Percentiles rank a stretch among this genome's conserved stretches.
These are phyloP conservation scores for Eurystomus glaucurus DNA, from an alignment of 2,797 vertebrate species.

Conservation along the genomic window DNA sequence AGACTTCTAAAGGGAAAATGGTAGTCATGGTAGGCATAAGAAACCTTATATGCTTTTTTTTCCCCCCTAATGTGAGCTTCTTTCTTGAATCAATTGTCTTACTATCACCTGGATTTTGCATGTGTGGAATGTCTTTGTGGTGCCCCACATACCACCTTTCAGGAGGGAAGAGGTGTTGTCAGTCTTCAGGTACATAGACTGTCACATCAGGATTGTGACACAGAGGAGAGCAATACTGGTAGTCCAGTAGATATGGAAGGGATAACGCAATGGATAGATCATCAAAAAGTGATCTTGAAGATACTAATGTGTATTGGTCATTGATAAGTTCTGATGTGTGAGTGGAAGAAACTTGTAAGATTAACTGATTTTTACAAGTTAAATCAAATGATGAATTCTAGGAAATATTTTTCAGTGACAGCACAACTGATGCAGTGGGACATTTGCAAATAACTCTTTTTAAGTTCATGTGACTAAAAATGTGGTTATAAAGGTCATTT, in stretches of 20 bases:
- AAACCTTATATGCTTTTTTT: neutral
- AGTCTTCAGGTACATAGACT: neutral
- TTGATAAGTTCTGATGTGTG: neutral
- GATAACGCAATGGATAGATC: neutral
- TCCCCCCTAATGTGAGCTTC: fast-evolving
- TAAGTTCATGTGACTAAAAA: neutral
- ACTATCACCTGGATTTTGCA: neutral
- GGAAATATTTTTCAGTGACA: neutral
- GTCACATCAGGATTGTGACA: neutral
- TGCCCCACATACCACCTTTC: neutral
- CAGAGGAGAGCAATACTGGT: fast-evolving
- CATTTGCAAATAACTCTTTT: neutral
- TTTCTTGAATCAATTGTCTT: neutral
- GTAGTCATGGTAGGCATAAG: neutral
- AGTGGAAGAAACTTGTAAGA: neutral
- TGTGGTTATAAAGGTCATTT: neutral
- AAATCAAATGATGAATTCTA: neutral
- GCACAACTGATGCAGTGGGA: neutral
- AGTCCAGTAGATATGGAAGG: neutral
- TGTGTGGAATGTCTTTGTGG: neutral
- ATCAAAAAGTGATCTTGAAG: neutral
- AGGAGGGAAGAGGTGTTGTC: neutral
- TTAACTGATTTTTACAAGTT: neutral
- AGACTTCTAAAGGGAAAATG: neutral
- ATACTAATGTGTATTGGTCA: fast-evolving